Percentiles rank a stretch among this genome's conserved stretches.
Conservation (phyloP, 2,797 vertebrate genomes). For the Lepus oiostolus region DNA sequence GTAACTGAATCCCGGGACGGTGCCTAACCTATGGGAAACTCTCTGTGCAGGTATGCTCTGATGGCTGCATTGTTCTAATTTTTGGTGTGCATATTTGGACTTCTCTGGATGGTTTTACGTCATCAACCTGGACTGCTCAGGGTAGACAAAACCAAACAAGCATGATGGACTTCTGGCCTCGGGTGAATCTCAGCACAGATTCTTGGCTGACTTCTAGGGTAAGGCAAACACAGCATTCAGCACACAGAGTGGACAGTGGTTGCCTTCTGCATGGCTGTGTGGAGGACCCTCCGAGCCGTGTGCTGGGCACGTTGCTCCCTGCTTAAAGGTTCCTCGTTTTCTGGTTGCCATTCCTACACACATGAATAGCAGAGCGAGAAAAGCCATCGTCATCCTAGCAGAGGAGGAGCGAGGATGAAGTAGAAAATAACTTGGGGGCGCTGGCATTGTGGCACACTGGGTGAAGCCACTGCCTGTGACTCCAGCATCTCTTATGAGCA, state of each 20-base stretch:
- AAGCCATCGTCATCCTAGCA: background rate
- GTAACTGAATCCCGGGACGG: accelerated
- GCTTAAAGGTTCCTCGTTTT: accelerated
- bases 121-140: background rate
- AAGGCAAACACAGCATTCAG: background rate
- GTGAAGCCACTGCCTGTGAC: too few relatives aligned
- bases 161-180: accelerated
- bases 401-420: background rate
- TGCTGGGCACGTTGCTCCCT: accelerated
- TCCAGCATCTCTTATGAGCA: too few relatives aligned
- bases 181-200: accelerated
- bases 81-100: too few relatives aligned
- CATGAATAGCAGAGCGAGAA: accelerated
- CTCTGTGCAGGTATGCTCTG: background rate
- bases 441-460: too few relatives aligned
- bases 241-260: too few relatives aligned
- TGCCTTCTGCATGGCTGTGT: background rate
- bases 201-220: background rate
- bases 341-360: accelerated
- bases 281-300: accelerated
- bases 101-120: background rate
- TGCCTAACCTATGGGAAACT: accelerated
- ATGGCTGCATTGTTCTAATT: too few relatives aligned
- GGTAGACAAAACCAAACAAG: background rate
- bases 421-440: background rate